These are phyloP conservation scores for Enteromius anoplus DNA, from an alignment of 2,797 vertebrate species.

Conservation along the genomic window DNA sequence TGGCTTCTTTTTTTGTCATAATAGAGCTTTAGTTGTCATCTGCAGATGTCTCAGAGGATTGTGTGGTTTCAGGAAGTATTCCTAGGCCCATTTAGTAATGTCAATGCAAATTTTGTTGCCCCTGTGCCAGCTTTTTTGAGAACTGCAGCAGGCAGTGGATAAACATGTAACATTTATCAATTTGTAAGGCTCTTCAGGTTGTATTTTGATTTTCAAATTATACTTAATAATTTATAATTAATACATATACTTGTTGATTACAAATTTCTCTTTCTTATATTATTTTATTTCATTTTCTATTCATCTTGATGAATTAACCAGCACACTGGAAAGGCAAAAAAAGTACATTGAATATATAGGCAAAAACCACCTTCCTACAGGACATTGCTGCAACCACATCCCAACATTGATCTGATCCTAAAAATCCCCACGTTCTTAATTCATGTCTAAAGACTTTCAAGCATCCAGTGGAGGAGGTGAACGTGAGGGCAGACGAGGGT, in stretches of 20 bases:
- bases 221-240: neutral
- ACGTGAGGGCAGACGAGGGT: conserved; percentile 23
- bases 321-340: neutral
- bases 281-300: neutral
- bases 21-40: no score
- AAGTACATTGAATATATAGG: conserved; percentile 26
- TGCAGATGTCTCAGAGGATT: no score
- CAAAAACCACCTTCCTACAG: conserved; percentile 5
- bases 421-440: conserved; percentile 46
- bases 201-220: neutral
- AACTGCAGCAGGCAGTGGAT: no score
- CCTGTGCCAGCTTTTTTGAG: no score
- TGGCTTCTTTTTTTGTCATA: no score
- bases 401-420: conserved; percentile 46
- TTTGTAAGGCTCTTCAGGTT: no score
- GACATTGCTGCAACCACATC: conserved; percentile 36
- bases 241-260: neutral
- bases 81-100: no score
- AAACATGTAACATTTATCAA: no score
- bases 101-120: no score
- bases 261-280: neutral
- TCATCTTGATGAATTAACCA: neutral
- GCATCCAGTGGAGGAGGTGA: conserved; percentile 40
- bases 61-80: no score
- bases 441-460: conserved; percentile 46